Conservation (phyloP, 2,888 invertebrate genomes). For the Blastobasis adustella region DNA sequence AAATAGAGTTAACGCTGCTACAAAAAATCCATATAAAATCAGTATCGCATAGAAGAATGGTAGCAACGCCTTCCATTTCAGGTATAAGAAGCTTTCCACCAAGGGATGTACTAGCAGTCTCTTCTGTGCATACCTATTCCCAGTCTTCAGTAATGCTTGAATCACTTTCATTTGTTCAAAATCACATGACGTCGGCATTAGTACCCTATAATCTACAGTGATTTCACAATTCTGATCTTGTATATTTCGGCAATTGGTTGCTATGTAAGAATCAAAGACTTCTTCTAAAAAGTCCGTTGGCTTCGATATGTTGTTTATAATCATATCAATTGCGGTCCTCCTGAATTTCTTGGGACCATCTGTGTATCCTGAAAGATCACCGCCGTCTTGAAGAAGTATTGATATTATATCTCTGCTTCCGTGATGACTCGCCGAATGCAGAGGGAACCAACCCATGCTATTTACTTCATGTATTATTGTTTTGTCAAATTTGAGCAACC, state of each 20-base stretch:
- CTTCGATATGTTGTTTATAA: constrained; percentile 66
- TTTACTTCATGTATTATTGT: constrained; percentile 60
- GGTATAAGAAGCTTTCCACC: constrained; percentile 70
- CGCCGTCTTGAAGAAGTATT: constrained; percentile 56
- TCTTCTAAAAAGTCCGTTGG: constrained; percentile 70
- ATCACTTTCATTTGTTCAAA: constrained; percentile 73
- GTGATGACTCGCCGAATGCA: constrained; percentile 68
- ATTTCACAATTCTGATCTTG: constrained; percentile 60
- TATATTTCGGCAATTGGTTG: constrained; percentile 54
- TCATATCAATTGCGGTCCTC: constrained; percentile 67
- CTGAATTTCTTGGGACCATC: constrained; percentile 51
- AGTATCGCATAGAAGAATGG: constrained; percentile 72
- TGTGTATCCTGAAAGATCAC: constrained; percentile 55
- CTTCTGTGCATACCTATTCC: constrained; percentile 63
- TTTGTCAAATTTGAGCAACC: constrained; percentile 50
- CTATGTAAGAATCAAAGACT: constrained; percentile 67
- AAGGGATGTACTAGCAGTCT: constrained; percentile 71
- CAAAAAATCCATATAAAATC: constrained; percentile 62
- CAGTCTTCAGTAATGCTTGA: constrained; percentile 68
- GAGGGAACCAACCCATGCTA: constrained; percentile 47
- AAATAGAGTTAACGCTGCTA: constrained; percentile 63
- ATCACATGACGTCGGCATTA: constrained; percentile 57
- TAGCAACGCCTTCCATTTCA: constrained; percentile 73
- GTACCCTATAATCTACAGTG: constrained; percentile 64
- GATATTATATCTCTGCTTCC: constrained; percentile 75